These are phyloP conservation scores for Alosa sapidissima DNA, from an alignment of 2,797 vertebrate genomes.

Conservation along the genomic window DNA sequence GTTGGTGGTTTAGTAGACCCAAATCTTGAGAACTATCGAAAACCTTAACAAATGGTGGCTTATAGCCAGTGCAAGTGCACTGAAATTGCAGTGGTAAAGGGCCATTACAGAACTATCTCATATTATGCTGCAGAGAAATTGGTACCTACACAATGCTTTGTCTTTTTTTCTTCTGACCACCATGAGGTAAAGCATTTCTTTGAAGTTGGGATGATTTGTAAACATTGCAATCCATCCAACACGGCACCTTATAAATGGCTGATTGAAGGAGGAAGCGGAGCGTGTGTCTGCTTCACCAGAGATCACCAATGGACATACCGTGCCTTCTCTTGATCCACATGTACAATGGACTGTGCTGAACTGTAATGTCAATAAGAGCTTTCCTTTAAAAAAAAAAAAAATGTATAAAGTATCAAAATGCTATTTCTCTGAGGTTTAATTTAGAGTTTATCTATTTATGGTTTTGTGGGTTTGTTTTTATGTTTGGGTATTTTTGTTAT, in stretches of 20 bases:
- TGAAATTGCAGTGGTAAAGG: background rate
- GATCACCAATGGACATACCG: constrained; percentile 48
- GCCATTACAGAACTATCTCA: background rate
- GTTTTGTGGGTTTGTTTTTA: constrained; percentile 35
- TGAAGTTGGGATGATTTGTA: background rate
- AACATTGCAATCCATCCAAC: constrained; percentile 18
- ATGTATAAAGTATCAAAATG: constrained; percentile 43
- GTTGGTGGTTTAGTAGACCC: background rate
- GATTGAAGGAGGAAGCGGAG: background rate
- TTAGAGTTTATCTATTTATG: constrained; percentile 20
- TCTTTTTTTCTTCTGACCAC: background rate
- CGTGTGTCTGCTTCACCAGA: constrained; percentile 37
- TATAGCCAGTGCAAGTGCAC: background rate
- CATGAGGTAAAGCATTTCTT: background rate
- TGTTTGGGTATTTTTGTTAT: constrained; percentile 41
- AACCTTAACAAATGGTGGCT: background rate
- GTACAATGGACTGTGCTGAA: constrained; percentile 49
- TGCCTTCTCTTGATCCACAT: constrained; percentile 52
- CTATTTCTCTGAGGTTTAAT: constrained; percentile 30
- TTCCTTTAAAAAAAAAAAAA: constrained; percentile 12
- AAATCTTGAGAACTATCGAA: background rate
- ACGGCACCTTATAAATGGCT: background rate
- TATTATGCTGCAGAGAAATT: constrained; percentile 7
- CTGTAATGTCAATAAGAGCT: constrained; percentile 37
- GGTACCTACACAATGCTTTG: constrained; percentile 1